Conservation (phyloP, 2,113 vertebrate genomes). For the Accipiter cooperii region DNA sequence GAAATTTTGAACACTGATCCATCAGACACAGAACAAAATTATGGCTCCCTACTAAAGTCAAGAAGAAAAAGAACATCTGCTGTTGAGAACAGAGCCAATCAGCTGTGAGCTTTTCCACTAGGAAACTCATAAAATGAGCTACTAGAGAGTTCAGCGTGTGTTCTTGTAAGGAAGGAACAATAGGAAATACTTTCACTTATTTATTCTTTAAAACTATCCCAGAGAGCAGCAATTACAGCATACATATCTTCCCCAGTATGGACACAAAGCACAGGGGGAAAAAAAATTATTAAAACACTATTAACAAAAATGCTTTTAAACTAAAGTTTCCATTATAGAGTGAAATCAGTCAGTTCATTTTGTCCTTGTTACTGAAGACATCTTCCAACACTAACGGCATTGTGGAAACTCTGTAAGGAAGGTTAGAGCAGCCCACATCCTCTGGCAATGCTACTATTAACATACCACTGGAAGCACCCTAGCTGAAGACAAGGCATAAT, state of each 20-base stretch:
- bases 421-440: not conserved
- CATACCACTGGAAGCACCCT: not conserved
- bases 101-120: slow-evolving; percentile 45
- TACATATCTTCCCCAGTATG: not conserved
- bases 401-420: not conserved
- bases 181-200: slow-evolving; percentile 29
- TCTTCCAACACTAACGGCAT: not conserved
- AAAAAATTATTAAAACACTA: not conserved
- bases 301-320: not conserved
- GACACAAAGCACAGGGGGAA: not conserved
- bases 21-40: slow-evolving; percentile 34
- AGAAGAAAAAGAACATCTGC: slow-evolving; percentile 60
- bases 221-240: not conserved
- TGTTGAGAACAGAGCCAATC: slow-evolving; percentile 19
- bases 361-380: not conserved
- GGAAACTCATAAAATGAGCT: slow-evolving; percentile 42
- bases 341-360: not conserved
- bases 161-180: slow-evolving; percentile 11
- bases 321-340: not conserved
- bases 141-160: slow-evolving; percentile 17
- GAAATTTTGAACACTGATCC: slow-evolving; percentile 35
- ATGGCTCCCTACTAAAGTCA: slow-evolving; percentile 29
- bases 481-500: not conserved
- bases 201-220: slow-evolving; percentile 6
- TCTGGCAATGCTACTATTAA: not conserved